Evolutionary conservation across 2,888 invertebrate species (phyloP), one percentile per base, ranked within the genome.

Genomic region (Cryptus viduatorius): DNA sequence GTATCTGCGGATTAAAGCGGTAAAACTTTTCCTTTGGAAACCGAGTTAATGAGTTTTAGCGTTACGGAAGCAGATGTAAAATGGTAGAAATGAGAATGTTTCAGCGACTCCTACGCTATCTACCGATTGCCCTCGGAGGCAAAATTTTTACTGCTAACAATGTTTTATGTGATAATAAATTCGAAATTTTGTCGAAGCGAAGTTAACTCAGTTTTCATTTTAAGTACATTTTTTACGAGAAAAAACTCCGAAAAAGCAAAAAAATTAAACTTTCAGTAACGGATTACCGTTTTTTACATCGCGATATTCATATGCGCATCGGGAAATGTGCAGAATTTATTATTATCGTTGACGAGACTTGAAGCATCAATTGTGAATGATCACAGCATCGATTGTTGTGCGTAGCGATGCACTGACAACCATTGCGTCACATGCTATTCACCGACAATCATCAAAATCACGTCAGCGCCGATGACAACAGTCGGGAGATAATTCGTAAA

Each of bases 401-500:
- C 12, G 3, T 59, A 56, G 31, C 42, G 0, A 37, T 12, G 56
- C 16, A n/a, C 42, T 53, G 1, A 5, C 10, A 56, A 44, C 3
- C 59, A 19, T 61, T 72, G 29, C 72, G 4, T 72, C 59, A 72
- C 44, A 50, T 10, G 12, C 44, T 24, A 71, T 56, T n/a, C 53
- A 72, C 46, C 29, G 24, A 14, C 4, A 24, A 72, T 16, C 7
- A 59, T 31, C 1, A 59, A 73, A 61, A 61, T 46, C 46, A 61
- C 59, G 73, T 73, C 59, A 46, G n/a, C 31, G 56, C 56, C 37
- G 37, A n/a, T 72, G 24, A 24, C 56, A 56, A 56, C 56, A 72
- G 31, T 61, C n/a, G 46, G 46, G 10, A 44, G 61, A 46, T 73
- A 61, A 73, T 73, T 31, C 61, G 59, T 61, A 73, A 37, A 59